Percentiles rank a stretch among this genome's conserved stretches.
Conservation (phyloP, 2,888 invertebrate genomes). For the Parascotia fuliginaria region DNA sequence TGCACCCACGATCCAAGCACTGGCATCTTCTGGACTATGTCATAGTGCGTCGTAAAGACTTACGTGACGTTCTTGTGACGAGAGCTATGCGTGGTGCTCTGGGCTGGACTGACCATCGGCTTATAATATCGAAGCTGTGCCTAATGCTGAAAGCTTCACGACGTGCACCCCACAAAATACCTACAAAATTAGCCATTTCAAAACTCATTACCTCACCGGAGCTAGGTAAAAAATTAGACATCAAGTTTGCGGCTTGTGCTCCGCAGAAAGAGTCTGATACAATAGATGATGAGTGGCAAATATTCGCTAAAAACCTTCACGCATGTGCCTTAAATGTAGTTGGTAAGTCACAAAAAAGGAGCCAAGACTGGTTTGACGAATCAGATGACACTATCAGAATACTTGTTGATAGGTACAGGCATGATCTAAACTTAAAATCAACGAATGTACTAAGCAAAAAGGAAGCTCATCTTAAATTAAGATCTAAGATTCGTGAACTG, state of each 20-base stretch:
- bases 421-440: no score
- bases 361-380: background rate
- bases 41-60: constrained; percentile 23
- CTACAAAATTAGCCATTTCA: background rate
- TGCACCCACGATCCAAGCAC: constrained; percentile 37
- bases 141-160: background rate
- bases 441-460: no score
- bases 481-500: background rate
- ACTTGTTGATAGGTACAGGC: no score
- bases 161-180: background rate
- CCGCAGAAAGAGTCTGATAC: background rate
- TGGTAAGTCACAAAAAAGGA: background rate
- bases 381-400: no score
- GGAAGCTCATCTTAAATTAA: no score
- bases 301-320: background rate
- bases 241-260: no score
- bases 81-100: background rate
- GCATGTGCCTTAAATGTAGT: background rate
- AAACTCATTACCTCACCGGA: no score
- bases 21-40: constrained; percentile 32
- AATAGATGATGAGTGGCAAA: background rate
- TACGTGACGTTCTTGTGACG: constrained; percentile 1
- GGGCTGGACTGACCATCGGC: background rate
- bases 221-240: no score
- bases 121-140: background rate